These are phyloP conservation scores for Typhlomys cinereus DNA, from an alignment of 2,113 vertebrate genomes.

Conservation along the genomic window DNA sequence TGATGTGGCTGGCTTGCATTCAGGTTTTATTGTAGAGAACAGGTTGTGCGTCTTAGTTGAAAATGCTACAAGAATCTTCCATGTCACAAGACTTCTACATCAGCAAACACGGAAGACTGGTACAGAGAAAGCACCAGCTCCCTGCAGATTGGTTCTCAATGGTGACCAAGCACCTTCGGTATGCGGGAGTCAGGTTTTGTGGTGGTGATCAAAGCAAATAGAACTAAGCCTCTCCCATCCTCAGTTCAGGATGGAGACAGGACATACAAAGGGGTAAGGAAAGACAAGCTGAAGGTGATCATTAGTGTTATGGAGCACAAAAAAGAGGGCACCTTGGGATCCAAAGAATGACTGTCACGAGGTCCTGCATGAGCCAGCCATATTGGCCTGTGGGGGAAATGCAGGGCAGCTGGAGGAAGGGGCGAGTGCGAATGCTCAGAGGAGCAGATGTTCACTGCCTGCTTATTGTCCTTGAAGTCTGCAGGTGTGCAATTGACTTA, in stretches of 20 bases:
- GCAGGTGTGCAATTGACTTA: background rate
- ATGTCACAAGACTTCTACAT: background rate
- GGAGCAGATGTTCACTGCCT: no score
- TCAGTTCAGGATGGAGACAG: background rate
- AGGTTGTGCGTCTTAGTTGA: background rate
- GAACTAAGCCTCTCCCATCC: background rate
- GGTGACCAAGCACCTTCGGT: background rate
- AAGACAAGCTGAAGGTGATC: background rate
- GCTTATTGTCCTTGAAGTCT: background rate
- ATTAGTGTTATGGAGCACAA: background rate
- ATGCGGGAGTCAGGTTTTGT: background rate
- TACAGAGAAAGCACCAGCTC: background rate
- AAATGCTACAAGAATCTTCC: background rate
- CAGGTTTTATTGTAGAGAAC: constrained; percentile 20
- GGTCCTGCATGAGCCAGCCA: background rate
- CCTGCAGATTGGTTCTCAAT: background rate
- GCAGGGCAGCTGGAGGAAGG: background rate
- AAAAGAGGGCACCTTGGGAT: background rate
- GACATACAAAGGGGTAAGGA: background rate
- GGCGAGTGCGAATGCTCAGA: no score
- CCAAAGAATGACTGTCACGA: background rate
- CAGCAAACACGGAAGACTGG: background rate
- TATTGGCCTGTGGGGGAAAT: background rate
- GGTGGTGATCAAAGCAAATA: background rate
- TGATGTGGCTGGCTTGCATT: background rate